Percentiles rank a stretch among this genome's conserved stretches.
These are phyloP conservation scores for Turdus rufiventris DNA, from an alignment of 2,113 vertebrate genomes.

Conservation along the genomic window DNA sequence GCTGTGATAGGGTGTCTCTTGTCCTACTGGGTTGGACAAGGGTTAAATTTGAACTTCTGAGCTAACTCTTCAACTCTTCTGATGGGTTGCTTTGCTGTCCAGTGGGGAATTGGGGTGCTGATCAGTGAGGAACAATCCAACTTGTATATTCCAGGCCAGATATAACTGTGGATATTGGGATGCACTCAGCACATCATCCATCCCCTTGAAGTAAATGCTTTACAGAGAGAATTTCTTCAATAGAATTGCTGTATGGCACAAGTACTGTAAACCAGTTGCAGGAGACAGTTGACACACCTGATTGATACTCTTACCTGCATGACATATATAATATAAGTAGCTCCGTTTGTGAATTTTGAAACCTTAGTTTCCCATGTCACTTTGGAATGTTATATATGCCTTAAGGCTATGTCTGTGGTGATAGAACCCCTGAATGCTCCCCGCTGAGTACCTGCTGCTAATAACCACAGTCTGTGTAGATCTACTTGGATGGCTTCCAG, in stretches of 20 bases:
- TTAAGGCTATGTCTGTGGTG: not conserved
- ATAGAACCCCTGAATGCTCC: not conserved
- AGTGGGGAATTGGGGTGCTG: not conserved
- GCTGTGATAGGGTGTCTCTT: not conserved
- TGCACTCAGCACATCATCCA: not conserved
- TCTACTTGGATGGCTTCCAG: not conserved
- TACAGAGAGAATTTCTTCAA: not conserved
- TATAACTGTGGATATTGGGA: not conserved
- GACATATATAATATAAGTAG: not conserved
- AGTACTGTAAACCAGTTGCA: not conserved
- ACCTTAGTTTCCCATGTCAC: not conserved
- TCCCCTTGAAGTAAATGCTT: not conserved
- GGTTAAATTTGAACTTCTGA: not conserved
- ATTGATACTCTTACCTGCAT: not conserved
- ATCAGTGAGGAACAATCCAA: not conserved
- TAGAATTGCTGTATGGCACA: not conserved
- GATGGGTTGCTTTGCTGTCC: not conserved
- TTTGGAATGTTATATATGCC: not conserved
- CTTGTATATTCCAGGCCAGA: not conserved
- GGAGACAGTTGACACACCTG: not conserved
- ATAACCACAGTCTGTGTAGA: not conserved
- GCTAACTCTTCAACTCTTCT: not conserved
- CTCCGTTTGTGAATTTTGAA: not conserved
- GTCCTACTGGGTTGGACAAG: not conserved
- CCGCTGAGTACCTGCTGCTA: not conserved